Evolutionary conservation across 1,140 invertebrate species (phyloP).

Genomic region (Drosophila sproati): DNA sequence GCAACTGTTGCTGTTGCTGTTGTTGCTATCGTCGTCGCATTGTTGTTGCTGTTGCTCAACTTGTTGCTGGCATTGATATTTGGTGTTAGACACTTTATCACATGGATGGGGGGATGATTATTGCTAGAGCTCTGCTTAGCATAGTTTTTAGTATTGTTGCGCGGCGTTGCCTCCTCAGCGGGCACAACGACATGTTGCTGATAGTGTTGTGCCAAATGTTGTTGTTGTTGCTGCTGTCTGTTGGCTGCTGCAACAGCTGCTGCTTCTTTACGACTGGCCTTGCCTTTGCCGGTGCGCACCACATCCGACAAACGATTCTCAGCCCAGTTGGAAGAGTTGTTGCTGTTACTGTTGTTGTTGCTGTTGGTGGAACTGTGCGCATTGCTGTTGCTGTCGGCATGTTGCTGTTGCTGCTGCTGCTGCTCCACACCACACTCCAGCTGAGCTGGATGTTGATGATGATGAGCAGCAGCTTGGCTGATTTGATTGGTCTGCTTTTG

Average conservation of each 20-base stretch:
- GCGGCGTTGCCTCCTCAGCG: slow-evolving; percentile 39
- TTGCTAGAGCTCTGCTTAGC: slow-evolving; percentile 82
- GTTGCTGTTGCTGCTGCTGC: slow-evolving; percentile 53
- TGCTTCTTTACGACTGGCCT: slow-evolving; percentile 84
- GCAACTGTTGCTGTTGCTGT: slow-evolving; percentile 19
- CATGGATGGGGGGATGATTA: slow-evolving; percentile 71
- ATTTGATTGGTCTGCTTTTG: slow-evolving; percentile 36
- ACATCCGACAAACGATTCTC: slow-evolving; percentile 91
- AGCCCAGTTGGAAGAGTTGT: slow-evolving; percentile 53
- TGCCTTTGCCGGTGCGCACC: slow-evolving; percentile 87
- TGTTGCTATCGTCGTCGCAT: slow-evolving; percentile 29
- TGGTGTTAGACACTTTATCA: slow-evolving; percentile 84
- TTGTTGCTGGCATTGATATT: slow-evolving; percentile 78
- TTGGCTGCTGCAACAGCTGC: slow-evolving; percentile 61
- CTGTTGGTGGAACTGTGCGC: slow-evolving; percentile 68
- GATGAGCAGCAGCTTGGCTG: slow-evolving; percentile 23
- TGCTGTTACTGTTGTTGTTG: slow-evolving; percentile 10
- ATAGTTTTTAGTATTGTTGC: slow-evolving; percentile 75
- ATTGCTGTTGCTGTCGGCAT: slow-evolving; percentile 52
- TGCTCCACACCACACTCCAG: slow-evolving; percentile 42
- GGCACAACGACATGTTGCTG: slow-evolving; percentile 33
- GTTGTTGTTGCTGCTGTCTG: slow-evolving; percentile 70
- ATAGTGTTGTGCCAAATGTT: slow-evolving; percentile 69
- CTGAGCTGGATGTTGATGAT: slow-evolving; percentile 46
- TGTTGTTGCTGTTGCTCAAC: slow-evolving; percentile 66